Percentiles rank a stretch among this genome's conserved stretches.
These are phyloP conservation scores for Capitella teleta DNA, from an alignment of 1,140 invertebrate genomes.

Conservation along the genomic window DNA sequence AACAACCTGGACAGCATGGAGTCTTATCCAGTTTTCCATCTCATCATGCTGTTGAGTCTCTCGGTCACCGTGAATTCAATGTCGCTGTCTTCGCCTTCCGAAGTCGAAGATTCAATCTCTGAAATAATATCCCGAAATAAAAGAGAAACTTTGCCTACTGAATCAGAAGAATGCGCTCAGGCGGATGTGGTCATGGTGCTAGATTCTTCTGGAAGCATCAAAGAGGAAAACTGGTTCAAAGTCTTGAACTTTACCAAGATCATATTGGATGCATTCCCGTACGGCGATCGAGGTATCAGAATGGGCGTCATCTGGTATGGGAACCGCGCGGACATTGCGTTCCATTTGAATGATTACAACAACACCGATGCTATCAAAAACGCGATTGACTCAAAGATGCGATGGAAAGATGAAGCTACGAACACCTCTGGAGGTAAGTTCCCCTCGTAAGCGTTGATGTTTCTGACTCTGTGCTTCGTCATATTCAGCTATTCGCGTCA, in stretches of 20 bases:
- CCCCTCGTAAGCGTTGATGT: too few species aligned
- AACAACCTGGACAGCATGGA: too few species aligned
- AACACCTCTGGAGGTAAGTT: conserved; percentile 7
- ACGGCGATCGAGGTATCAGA: background rate
- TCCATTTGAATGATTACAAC: background rate
- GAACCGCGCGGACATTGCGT: background rate
- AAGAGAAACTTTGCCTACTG: too few species aligned
- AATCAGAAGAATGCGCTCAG: too few species aligned
- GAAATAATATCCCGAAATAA: too few species aligned
- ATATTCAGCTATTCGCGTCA: too few species aligned
- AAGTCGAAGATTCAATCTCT: too few species aligned
- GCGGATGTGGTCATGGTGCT: conserved; percentile 23
- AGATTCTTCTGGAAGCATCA: conserved; percentile 20
- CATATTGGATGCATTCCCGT: conserved; percentile 13
- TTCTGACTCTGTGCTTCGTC: too few species aligned
- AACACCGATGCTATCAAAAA: conserved; percentile 3
- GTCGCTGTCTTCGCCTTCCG: too few species aligned
- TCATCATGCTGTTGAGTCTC: too few species aligned
- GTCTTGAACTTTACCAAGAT: conserved; percentile 15
- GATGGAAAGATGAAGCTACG: conserved; percentile 8
- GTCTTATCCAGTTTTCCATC: too few species aligned
- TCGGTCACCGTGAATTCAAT: too few species aligned
- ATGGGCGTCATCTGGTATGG: conserved; percentile 1
- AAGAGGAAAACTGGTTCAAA: conserved; percentile 15
- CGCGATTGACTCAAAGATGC: background rate